These are phyloP conservation scores for Sardina pilchardus DNA, from an alignment of 2,113 vertebrate species.

Conservation along the genomic window DNA sequence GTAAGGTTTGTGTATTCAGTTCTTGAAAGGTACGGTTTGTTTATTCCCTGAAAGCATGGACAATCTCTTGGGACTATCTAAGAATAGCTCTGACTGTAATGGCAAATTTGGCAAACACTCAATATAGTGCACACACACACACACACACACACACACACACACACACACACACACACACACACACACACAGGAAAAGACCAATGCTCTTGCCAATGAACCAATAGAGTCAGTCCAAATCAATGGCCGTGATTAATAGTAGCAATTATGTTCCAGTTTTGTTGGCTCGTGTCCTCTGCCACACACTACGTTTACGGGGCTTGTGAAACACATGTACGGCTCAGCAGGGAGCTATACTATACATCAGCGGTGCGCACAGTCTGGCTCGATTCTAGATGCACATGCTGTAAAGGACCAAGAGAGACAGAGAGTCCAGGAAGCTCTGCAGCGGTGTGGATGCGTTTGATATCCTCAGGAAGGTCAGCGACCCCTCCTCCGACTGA, in stretches of 20 bases:
- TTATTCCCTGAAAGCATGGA: slow-evolving; percentile 11
- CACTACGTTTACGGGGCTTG: neutral
- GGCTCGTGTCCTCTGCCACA: neutral
- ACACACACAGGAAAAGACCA: slow-evolving; percentile 18
- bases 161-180: neutral
- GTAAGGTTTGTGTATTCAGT: no score
- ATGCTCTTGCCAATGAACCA: neutral
- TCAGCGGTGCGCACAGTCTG: neutral
- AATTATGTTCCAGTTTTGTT: neutral
- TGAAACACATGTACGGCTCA: neutral
- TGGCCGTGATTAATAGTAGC: slow-evolving; percentile 10
- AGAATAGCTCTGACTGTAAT: slow-evolving; percentile 14
- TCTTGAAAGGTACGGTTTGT: neutral
- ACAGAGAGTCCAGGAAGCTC: neutral
- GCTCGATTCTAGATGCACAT: neutral
- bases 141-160: neutral
- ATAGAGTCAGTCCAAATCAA: slow-evolving; percentile 7
- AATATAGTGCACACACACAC: neutral
- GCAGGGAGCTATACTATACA: neutral
- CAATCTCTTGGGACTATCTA: neutral
- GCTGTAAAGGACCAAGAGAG: neutral
- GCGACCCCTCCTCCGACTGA: neutral
- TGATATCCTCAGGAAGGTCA: slow-evolving; percentile 4
- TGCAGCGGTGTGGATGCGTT: neutral
- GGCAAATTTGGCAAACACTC: slow-evolving; percentile 6